Percentiles rank a stretch among this genome's conserved stretches.
These are phyloP conservation scores for Arbacia lixula DNA, from an alignment of 53 echinoderm and acorn worm species.

Conservation along the genomic window DNA sequence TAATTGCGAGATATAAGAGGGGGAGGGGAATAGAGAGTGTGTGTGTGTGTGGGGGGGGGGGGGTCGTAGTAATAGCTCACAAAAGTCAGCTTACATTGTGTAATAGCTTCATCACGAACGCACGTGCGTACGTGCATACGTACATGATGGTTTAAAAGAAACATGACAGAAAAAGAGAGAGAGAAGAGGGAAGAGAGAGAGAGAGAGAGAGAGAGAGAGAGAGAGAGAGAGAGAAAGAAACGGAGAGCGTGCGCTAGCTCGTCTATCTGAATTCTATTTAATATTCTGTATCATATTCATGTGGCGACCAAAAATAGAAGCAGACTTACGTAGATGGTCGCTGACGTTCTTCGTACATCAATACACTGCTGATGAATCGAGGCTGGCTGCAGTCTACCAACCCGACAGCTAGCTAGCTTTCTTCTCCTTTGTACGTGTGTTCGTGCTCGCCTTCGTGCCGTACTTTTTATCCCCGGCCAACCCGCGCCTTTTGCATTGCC, in stretches of 20 bases:
- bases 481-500: not conserved
- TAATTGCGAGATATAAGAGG: too few species aligned
- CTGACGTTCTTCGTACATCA: constrained; percentile 13
- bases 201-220: not conserved
- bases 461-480: not conserved
- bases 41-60: too few species aligned
- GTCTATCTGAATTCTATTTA: not conserved
- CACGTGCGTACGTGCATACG: too few species aligned
- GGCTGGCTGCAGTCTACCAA: not conserved
- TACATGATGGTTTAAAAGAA: too few species aligned
- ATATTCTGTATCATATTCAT: not conserved
- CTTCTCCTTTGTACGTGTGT: too few species aligned
- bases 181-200: not conserved
- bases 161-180: not conserved
- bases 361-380: constrained; percentile 2
- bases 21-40: too few species aligned
- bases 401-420: not conserved
- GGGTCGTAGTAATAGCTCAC: too few species aligned
- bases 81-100: too few species aligned
- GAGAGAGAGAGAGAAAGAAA: not conserved
- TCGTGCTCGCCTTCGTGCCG: not conserved
- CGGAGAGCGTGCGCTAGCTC: not conserved
- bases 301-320: constrained; percentile 3
- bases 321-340: not conserved
- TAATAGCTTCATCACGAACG: too few species aligned